These are phyloP conservation scores for Choreutis nemorana DNA, from an alignment of 2,888 invertebrate genomes.

Conservation along the genomic window DNA sequence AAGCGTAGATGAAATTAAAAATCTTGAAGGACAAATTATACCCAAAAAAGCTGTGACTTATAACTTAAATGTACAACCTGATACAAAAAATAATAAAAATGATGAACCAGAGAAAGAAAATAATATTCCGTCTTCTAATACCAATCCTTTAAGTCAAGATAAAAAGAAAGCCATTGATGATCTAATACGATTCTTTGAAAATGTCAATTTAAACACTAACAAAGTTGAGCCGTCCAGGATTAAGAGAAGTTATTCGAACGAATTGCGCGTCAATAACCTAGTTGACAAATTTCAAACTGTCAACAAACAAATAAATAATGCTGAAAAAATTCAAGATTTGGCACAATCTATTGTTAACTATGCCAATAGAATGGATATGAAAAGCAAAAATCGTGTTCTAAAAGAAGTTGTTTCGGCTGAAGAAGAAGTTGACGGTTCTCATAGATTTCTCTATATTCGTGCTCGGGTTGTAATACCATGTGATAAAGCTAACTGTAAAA, in stretches of 20 bases:
- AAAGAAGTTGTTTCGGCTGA: constrained; percentile 34
- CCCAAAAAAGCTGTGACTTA: constrained; percentile 15
- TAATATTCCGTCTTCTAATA: too few species aligned
- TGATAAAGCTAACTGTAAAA: constrained; percentile 27
- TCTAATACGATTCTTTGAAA: constrained; percentile 43
- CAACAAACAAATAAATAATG: constrained; percentile 30
- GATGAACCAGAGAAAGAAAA: constrained; percentile 9
- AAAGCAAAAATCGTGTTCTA: constrained; percentile 28
- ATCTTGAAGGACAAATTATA: constrained; percentile 51
- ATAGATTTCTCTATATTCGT: constrained; percentile 36
- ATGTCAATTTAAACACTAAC: constrained; percentile 27
- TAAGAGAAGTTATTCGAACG: constrained; percentile 35
- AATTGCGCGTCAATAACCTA: constrained; percentile 27
- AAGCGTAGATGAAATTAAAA: constrained; percentile 34
- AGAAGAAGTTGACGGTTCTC: constrained; percentile 32
- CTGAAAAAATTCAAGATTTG: constrained; percentile 28
- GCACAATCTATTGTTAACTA: constrained; percentile 36
- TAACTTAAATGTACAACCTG: too few species aligned
- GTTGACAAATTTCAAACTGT: constrained; percentile 30
- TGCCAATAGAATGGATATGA: constrained; percentile 35
- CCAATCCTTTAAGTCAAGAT: constrained; percentile 25
- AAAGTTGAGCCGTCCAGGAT: constrained; percentile 16
- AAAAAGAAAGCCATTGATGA: constrained; percentile 53
- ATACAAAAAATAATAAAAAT: too few species aligned
- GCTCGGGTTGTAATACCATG: constrained; percentile 32